A percentile compares a stretch with the other conserved stretches of the same genome.
Evolutionary conservation across 2,888 invertebrate genomes (phyloP).

Genomic region (Blomia tropicalis): DNA sequence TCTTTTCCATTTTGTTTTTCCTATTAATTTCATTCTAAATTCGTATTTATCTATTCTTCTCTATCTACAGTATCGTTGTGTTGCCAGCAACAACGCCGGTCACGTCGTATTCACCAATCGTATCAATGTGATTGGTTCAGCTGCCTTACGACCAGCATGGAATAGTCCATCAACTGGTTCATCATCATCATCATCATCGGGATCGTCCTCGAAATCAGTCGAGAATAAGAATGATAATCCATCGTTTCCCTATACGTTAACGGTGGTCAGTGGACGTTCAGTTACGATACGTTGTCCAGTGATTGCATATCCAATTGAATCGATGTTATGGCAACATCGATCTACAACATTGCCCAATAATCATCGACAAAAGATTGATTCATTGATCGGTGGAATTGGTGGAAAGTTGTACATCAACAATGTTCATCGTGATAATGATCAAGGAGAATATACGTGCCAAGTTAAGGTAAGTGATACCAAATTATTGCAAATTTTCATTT

Average conservation of each 20-base stretch:
- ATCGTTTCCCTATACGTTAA: slow-evolving; percentile 36
- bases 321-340: slow-evolving; percentile 69
- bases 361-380: slow-evolving; percentile 34
- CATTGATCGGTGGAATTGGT: slow-evolving; percentile 27
- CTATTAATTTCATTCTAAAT: too few relatives aligned
- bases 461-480: slow-evolving; percentile 19
- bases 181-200: not conserved
- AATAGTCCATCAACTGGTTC: not conserved
- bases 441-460: slow-evolving; percentile 20
- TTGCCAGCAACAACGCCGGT: slow-evolving; percentile 23
- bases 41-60: not conserved
- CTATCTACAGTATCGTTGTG: slow-evolving; percentile 21
- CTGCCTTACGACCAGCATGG: slow-evolving; percentile 13
- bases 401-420: slow-evolving; percentile 20
- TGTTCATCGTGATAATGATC: slow-evolving; percentile 22
- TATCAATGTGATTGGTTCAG: slow-evolving; percentile 23
- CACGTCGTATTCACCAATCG: slow-evolving; percentile 4
- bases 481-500: too few relatives aligned
- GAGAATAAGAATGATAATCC: not conserved
- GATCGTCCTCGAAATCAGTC: not conserved
- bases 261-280: slow-evolving; percentile 59
- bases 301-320: slow-evolving; percentile 82
- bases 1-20: not conserved
- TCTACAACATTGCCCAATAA: slow-evolving; percentile 30
- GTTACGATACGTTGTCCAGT: slow-evolving; percentile 68